Conservation (phyloP, 2,113 vertebrate genomes). For the Tupaia chinensis region DNA sequence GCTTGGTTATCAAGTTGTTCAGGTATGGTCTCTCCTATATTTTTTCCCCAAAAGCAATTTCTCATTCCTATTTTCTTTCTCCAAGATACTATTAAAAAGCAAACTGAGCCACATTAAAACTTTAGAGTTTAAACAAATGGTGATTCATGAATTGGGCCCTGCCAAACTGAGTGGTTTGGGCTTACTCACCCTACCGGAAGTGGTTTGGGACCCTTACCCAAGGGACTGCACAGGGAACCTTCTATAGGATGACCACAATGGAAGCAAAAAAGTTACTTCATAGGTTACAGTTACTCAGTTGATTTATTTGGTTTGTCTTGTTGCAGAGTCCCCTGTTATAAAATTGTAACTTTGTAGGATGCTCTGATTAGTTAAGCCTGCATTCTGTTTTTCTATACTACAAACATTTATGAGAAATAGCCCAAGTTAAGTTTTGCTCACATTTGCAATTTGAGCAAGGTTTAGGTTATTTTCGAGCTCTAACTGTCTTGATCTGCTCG, state of each 20-base stretch:
- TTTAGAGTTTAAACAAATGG: neutral
- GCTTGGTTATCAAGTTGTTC: conserved; percentile 95
- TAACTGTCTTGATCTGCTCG: neutral
- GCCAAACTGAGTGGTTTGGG: too few species aligned
- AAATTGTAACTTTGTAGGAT: neutral
- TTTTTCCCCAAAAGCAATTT: neutral
- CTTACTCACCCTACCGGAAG: neutral
- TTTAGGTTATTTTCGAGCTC: neutral
- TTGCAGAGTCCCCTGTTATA: neutral
- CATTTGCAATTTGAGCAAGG: neutral
- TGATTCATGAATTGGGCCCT: neutral
- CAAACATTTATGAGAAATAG: neutral
- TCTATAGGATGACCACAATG: neutral
- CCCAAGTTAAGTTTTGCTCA: neutral
- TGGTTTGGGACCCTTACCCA: neutral
- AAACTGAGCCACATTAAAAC: neutral
- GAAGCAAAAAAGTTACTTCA: neutral
- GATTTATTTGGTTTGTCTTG: neutral
- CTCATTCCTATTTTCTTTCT: neutral
- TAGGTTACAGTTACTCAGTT: neutral
- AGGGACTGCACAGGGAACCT: fast-evolving
- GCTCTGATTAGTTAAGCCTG: neutral
- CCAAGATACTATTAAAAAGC: neutral
- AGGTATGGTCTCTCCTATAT: conserved; percentile 86
- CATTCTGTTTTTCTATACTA: neutral